Conservation (phyloP, 1,140 invertebrate genomes). For the Schlechtendalia chinensis region DNA sequence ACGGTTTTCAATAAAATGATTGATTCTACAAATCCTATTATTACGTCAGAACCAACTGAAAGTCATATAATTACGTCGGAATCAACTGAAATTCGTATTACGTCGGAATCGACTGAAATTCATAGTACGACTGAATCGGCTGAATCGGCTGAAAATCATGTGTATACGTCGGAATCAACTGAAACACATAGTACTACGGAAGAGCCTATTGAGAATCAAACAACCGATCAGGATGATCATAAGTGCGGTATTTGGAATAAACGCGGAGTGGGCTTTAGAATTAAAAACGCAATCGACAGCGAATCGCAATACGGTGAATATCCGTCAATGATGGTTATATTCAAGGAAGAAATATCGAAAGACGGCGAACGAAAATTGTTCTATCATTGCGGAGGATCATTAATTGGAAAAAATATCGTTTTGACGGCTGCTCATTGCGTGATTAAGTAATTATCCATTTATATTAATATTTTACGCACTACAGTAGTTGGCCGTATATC, state of each 20-base stretch:
- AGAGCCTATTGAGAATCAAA: neutral
- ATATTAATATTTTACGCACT: neutral
- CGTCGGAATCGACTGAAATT: too few relatives aligned
- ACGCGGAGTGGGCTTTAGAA: conserved; percentile 38
- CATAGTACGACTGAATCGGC: too few relatives aligned
- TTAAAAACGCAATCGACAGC: conserved; percentile 12
- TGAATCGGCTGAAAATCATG: too few relatives aligned
- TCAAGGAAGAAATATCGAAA: conserved; percentile 62
- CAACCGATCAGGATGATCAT: neutral
- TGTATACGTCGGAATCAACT: neutral
- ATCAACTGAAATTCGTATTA: too few relatives aligned
- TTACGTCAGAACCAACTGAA: too few relatives aligned
- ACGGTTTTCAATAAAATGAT: too few relatives aligned
- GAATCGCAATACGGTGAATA: conserved; percentile 55
- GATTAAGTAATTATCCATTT: conserved; percentile 3
- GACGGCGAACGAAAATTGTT: conserved; percentile 58
- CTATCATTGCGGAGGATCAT: conserved; percentile 73
- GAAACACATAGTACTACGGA: neutral
- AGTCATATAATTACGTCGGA: too few relatives aligned
- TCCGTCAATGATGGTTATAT: conserved; percentile 68
- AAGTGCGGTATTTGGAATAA: conserved; percentile 36
- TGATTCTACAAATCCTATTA: too few relatives aligned
- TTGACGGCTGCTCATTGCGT: conserved; percentile 69
- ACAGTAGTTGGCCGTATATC: too few relatives aligned
- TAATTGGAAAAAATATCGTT: conserved; percentile 69